Base-by-base conservation (phyloP, 1,140 invertebrate genomes). In the Artemia franciscana region DNA sequence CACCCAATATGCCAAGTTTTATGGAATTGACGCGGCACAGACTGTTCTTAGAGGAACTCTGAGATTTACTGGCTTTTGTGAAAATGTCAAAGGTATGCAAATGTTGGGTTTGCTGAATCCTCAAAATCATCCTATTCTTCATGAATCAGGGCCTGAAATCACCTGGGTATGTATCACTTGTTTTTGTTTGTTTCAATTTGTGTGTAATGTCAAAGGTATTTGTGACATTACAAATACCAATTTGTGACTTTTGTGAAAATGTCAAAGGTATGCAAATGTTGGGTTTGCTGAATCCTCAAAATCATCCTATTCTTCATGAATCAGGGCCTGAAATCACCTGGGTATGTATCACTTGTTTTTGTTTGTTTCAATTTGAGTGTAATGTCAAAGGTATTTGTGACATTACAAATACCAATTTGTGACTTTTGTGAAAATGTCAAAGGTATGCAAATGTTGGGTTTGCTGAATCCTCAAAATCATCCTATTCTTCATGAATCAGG, bases 291-390 rank as follows among this genome's bases (percentile, higher is more conserved):
- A 85, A 90, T 72, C 78, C 83, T 0, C 84, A 86, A 66, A 82
- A 84, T 5, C 84, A 92, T 76, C 84, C 93, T 0, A 79, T 82
- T 67, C 76, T 99, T 3, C 94, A 98, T 74, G 86, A 87, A 0
- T 86, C 85, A 68, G 95, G 94, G 61, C 93, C 94, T 2, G 88
- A 94, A 64, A 85, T 98, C 4, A 95, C 92, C 4, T 99, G 95
- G 95, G 86, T 89, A 78, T 73, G 71, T 67, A n/a, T n/a, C n/a
- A n/a, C n/a, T n/a, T n/a, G n/a, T n/a, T n/a, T n/a, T n/a, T n/a
- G n/a, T n/a, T n/a, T n/a, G n/a, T n/a, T n/a, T n/a, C n/a, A n/a
- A n/a, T n/a, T n/a, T n/a, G n/a, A n/a, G n/a, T n/a, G n/a, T n/a
- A n/a, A n/a, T n/a, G n/a, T n/a, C n/a, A n/a, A n/a, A n/a, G n/a